phyloP scores from a whole-genome alignment of 2,113 vertebrate genomes.

The Columba janthina region DNA sequence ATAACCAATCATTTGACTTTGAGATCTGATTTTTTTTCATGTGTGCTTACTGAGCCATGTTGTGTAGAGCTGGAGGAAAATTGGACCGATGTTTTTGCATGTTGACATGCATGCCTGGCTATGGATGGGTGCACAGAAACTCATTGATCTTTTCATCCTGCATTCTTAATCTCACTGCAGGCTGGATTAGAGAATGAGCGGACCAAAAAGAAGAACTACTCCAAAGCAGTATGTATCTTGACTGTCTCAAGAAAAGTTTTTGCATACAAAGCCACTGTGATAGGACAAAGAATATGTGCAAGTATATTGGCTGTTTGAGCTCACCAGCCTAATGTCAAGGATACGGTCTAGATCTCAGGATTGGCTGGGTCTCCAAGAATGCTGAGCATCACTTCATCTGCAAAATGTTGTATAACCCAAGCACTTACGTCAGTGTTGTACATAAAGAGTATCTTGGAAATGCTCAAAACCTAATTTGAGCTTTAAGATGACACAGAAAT shows the following conservation, averaged over 20 bases:
- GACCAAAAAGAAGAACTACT: conserved; percentile 76
- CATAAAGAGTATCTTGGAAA: neutral
- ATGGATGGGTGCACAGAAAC: neutral
- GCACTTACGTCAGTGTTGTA: neutral
- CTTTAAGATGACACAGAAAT: neutral
- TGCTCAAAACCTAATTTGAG: neutral
- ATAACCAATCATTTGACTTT: neutral
- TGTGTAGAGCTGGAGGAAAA: neutral
- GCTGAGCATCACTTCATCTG: neutral
- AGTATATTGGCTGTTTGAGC: neutral
- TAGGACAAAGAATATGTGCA: neutral
- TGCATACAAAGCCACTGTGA: neutral
- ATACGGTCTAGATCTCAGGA: neutral
- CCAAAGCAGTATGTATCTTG: conserved; percentile 67
- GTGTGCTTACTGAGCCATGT: neutral
- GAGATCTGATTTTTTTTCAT: neutral
- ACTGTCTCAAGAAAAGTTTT: neutral
- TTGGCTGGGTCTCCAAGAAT: neutral
- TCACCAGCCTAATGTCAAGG: conserved; percentile 33
- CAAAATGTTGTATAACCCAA: neutral
- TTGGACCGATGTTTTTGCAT: neutral
- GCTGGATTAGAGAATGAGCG: conserved; percentile 73
- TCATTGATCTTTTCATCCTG: neutral
- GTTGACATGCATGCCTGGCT: neutral
- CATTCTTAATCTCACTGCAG: conserved; percentile 51